phyloP scores from a whole-genome alignment of 2,113 vertebrate genomes.

The Tupaia tana region DNA sequence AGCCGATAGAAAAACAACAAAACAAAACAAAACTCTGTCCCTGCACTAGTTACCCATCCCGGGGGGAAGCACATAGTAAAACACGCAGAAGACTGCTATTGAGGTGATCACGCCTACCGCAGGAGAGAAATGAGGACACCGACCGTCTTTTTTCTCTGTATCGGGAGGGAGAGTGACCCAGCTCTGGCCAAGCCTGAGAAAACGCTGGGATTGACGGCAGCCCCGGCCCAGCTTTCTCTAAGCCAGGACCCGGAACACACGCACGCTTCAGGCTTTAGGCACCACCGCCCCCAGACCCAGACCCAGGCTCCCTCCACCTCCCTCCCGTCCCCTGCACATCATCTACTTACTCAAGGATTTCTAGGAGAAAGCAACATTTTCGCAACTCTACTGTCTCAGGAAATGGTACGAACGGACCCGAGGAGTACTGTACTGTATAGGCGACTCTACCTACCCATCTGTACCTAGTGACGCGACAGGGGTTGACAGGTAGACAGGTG shows the following conservation, averaged over 20 bases:
- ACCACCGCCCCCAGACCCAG: not conserved
- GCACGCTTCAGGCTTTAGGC: not conserved
- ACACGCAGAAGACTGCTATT: not conserved
- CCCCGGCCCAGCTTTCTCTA: not conserved
- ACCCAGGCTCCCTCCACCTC: not conserved
- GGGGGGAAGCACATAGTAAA: not conserved
- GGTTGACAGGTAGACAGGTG: not conserved
- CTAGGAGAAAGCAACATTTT: constrained; percentile 61
- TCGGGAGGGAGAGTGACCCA: not conserved
- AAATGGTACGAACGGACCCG: constrained; percentile 37
- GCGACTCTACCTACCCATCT: not conserved
- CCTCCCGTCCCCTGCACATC: not conserved
- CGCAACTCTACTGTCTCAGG: constrained; percentile 50
- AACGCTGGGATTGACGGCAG: not conserved
- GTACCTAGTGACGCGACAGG: not conserved
- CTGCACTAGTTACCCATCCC: constrained; percentile 53
- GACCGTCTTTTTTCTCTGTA: not conserved
- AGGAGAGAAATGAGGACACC: not conserved
- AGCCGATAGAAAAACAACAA: not conserved
- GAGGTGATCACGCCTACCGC: not conserved
- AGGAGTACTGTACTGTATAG: not conserved
- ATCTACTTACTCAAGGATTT: constrained; percentile 54
- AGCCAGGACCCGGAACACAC: not conserved
- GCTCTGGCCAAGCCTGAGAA: constrained; percentile 25
- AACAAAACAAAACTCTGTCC: not conserved